phyloP scores from a whole-genome alignment of 2,797 vertebrate species.

The Eidolon dupreanum region DNA sequence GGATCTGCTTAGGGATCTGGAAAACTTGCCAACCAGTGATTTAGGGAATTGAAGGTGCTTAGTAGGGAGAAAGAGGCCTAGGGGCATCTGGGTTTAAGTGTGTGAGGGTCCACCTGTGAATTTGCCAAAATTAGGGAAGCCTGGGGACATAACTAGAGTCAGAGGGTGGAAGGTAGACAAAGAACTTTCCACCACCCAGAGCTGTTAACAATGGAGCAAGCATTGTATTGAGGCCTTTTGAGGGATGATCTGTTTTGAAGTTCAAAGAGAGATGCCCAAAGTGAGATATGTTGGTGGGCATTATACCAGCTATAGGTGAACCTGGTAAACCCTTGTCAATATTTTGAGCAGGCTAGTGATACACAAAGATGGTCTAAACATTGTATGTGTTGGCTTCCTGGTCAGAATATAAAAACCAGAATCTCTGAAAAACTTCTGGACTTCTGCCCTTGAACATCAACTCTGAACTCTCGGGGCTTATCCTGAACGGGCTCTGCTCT shows the following conservation, averaged over 20 bases:
- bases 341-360: neutral
- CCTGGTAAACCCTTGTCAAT: neutral
- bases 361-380: neutral
- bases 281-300: neutral
- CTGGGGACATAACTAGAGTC: neutral
- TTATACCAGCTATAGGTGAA: neutral
- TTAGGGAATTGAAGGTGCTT: neutral
- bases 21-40: neutral
- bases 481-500: neutral
- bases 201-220: neutral
- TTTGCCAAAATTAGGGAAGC: neutral
- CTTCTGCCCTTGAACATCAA: neutral
- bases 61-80: neutral
- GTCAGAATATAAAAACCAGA: neutral
- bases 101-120: neutral
- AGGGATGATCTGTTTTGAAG: neutral
- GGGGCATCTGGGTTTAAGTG: neutral
- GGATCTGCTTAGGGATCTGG: neutral
- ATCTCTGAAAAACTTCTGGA: neutral
- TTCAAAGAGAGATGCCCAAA: neutral
- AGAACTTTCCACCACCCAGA: neutral
- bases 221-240: neutral
- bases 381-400: rapidly evolving
- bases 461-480: neutral
- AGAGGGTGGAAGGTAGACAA: neutral